Base-by-base conservation (phyloP, 2,888 invertebrate species). In the Sphaerophoria rueppellii region DNA sequence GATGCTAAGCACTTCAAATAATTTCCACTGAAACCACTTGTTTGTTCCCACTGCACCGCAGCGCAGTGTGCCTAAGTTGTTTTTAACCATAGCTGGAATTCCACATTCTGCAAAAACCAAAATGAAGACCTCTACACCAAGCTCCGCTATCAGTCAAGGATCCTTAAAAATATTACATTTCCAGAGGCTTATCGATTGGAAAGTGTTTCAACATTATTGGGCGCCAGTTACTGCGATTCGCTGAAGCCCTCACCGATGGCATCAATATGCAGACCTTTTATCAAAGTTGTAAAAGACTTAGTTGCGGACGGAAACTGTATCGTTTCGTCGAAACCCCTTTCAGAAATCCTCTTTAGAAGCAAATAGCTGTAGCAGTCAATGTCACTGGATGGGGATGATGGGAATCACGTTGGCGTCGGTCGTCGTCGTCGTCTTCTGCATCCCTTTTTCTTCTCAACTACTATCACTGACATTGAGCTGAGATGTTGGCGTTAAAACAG, bases 1-100 rank as follows among this genome's bases (percentile, higher is more conserved):
- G 61, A 70, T 72, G 74, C 79, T 80, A 83, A 83, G 83, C 80
- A 80, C 80, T 80, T 60, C 83, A 83, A 83, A 79, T 83, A 83
- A 83, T 83, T 83, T 72, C 61, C 67, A 79, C 46, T 79, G 72
- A 83, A 83, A 83, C 71, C 75, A 80, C 83, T 83, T 83, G 78
- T 70, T 54, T 74, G 65, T 24, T 34, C 58, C 71, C 37, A 67
- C 54, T 32, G 37, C 40, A 40, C 32, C 35, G 43, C 48, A 55
- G 24, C 24, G 24, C 24, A 24, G 24, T 24, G 24, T 24, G 24
- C 24, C 24, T 24, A 24, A 24, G 1, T 24, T 24, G 1, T 24
- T 24, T 24, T 24, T 24, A 24, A 24, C 24, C 24, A 2, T 24
- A 24, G 24, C 24, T 24, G 24, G 24, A 24, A 24, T 24, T 24